These are phyloP conservation scores for Andrena trimmerana DNA, from an alignment of 2,888 invertebrate species.

Conservation along the genomic window DNA sequence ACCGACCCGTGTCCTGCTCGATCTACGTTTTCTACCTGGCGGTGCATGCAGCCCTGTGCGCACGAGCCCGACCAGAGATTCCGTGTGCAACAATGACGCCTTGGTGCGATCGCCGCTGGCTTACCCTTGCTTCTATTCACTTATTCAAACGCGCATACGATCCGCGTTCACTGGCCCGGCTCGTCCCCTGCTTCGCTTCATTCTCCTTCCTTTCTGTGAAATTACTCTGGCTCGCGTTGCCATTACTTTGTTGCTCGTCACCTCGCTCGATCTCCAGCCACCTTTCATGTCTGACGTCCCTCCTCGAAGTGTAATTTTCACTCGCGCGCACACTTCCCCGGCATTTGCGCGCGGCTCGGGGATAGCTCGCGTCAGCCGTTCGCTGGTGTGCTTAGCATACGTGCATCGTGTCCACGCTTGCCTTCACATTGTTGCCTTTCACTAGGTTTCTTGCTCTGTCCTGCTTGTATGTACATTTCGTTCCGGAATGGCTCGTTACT, in stretches of 20 bases:
- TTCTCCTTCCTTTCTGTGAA: conserved; percentile 5
- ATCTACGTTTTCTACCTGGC: conserved; percentile 37
- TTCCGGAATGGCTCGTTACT: conserved; percentile 35
- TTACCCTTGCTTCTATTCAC: neutral
- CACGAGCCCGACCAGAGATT: conserved; percentile 33
- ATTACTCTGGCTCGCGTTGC: conserved; percentile 3
- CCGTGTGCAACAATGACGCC: conserved; percentile 44
- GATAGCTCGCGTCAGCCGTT: conserved; percentile 17
- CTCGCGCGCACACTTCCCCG: conserved; percentile 13
- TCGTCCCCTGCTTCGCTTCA: neutral
- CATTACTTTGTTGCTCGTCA: neutral
- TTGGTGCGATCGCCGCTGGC: neutral
- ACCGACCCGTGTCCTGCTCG: conserved; percentile 48
- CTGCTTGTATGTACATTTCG: conserved; percentile 47
- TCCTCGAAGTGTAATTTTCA: conserved; percentile 30
- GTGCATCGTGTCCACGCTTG: conserved; percentile 66
- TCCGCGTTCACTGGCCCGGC: too few species aligned
- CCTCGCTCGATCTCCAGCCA: conserved; percentile 6
- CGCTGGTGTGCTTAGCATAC: conserved; percentile 34
- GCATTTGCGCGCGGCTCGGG: neutral
- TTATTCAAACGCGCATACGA: neutral
- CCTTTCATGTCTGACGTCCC: conserved; percentile 8
- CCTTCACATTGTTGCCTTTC: conserved; percentile 84
- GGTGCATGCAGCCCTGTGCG: neutral
- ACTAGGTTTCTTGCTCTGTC: conserved; percentile 71